Percentiles rank a stretch among this genome's conserved stretches.
Conservation (phyloP, 1,140 invertebrate genomes). For the Antheraea pernyi region DNA sequence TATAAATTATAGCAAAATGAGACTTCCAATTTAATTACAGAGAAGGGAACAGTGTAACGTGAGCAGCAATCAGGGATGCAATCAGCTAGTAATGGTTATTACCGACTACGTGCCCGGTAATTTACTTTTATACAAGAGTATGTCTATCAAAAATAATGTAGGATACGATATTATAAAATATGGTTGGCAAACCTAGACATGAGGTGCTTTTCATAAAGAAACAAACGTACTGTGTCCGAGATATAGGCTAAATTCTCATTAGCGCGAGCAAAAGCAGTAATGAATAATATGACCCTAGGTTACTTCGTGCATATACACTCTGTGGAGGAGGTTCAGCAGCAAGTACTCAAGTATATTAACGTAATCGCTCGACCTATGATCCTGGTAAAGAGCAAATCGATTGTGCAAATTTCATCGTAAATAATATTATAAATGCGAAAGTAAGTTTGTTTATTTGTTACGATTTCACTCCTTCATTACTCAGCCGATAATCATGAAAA, state of each 20-base stretch:
- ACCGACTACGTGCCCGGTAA: constrained; percentile 98
- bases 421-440: too few species aligned
- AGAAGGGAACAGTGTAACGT: constrained; percentile 76
- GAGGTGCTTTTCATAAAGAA: too few species aligned
- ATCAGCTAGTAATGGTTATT: constrained; percentile 99
- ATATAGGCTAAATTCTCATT: too few species aligned
- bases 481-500: too few species aligned
- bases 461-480: too few species aligned
- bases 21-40: constrained; percentile 20
- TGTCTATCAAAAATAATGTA: too few species aligned
- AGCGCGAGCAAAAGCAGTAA: background rate
- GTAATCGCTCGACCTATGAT: constrained; percentile 94
- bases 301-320: constrained; percentile 96
- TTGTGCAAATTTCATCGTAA: too few species aligned
- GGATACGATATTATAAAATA: too few species aligned
- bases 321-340: constrained; percentile 94
- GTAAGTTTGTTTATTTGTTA: too few species aligned
- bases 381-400: constrained; percentile 78
- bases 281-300: constrained; percentile 76
- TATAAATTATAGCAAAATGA: too few species aligned
- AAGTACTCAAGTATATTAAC: constrained; percentile 95
- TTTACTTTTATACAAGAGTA: constrained; percentile 54
- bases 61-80: constrained; percentile 85
- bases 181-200: too few species aligned
- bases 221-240: too few species aligned